Base-by-base conservation (phyloP, 2,113 vertebrate species). In the Nothocercus nigrocapillus region DNA sequence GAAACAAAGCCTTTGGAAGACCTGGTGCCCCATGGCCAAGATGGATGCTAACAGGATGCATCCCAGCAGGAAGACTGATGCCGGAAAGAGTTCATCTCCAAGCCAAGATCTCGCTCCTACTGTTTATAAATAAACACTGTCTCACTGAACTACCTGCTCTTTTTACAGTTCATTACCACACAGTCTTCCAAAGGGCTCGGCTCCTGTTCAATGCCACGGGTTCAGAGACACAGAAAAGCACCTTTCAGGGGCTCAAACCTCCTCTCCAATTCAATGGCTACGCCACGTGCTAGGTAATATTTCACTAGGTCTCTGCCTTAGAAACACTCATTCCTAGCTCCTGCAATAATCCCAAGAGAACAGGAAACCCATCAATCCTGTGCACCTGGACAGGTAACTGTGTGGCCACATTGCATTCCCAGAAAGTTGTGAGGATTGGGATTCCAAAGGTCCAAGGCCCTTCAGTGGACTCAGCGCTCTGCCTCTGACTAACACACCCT, bases 1-100 rank as follows among this genome's bases (percentile, higher is more conserved):
- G 40, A 67, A 77, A 86, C 70, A 47, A 15, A 61, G 90, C 61
- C 76, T 84, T 44, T 67, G 81, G 75, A 85, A 82, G 74, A 74
- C 36, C 27, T 73, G n/a, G 44, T 68, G 54, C 1, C 0, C 18
- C 5, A 53, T 62, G 83, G 62, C 67, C 11, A 36, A 83, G 69
- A 88, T 76, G 94, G 81, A 82, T 92, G 81, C 47, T 95, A 93
- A 94, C 36, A 70, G 93, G 77, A 94, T 94, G 51, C 80, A 88
- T 67, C 91, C 77, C 92, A 94, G 93, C 61, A 91, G 90, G 94
- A 92, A 82, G 85, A 89, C 0, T 67, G 17, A 90, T 30, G 88
- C 80, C 91, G 42, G 85, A 94, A 95, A 56, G 76, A 88, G 45
- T 63, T 89, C 89, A 88, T 89, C 82, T 89, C 61, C 61, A 32